A percentile compares a stretch with the other conserved stretches of the same genome.
These are phyloP conservation scores for Mercenaria mercenaria DNA, from an alignment of 1,140 invertebrate genomes.

Conservation along the genomic window DNA sequence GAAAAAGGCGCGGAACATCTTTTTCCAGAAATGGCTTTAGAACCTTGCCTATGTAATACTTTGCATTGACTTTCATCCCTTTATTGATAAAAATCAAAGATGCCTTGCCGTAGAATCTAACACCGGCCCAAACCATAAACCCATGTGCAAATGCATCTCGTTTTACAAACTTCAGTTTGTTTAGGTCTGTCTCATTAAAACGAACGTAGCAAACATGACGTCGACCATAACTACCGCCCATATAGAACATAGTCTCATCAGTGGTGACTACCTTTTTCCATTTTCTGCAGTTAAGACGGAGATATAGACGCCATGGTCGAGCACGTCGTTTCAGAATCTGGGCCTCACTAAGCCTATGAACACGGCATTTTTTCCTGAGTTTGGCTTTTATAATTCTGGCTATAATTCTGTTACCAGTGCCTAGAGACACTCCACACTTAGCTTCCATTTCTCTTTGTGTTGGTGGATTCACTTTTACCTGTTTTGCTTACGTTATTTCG, in stretches of 20 bases:
- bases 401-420: conserved; percentile 22
- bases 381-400: conserved; percentile 30
- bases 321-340: conserved; percentile 24
- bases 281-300: conserved; percentile 19
- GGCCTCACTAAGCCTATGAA: conserved; percentile 36
- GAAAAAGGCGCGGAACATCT: background rate
- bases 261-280: conserved; percentile 3
- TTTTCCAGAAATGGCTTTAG: conserved; percentile 22
- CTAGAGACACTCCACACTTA: conserved; percentile 28
- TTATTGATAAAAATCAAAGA: background rate
- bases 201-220: background rate
- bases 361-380: conserved; percentile 27
- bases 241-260: conserved; percentile 28
- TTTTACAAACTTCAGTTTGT: too few species aligned
- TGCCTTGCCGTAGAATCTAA: too few species aligned
- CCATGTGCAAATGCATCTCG: too few species aligned
- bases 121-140: background rate
- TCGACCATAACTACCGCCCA: conserved; percentile 6
- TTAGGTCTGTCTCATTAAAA: background rate
- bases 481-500: conserved; percentile 27
- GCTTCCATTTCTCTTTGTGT: conserved; percentile 26
- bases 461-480: conserved; percentile 6
- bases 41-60: background rate
- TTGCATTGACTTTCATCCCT: background rate
- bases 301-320: conserved; percentile 27